Evolutionary conservation across 2,113 vertebrate species (phyloP).

Genomic region (Brienomyrus longianalis): DNA sequence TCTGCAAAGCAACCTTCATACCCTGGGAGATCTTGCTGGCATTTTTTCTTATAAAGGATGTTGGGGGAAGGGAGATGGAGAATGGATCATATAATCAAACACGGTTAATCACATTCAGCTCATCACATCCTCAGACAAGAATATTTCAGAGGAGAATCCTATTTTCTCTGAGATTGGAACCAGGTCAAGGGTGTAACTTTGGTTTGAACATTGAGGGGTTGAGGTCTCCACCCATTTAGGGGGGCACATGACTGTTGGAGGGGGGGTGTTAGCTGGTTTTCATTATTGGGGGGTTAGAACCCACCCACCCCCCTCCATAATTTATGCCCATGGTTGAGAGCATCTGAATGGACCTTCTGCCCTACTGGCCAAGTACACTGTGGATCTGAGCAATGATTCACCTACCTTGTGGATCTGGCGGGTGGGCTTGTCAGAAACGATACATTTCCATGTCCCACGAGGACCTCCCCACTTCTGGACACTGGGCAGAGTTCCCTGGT

Average conservation of each 20-base stretch:
- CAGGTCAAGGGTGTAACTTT: background rate
- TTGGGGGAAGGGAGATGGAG: background rate
- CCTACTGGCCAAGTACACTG: background rate
- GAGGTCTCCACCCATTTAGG: too few species aligned
- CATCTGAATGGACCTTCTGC: background rate
- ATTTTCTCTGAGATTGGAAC: background rate
- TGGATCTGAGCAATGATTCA: background rate
- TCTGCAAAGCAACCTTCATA: background rate
- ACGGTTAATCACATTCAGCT: background rate
- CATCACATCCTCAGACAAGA: background rate
- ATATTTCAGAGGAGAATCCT: background rate
- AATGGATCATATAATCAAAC: background rate
- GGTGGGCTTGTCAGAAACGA: conserved; percentile 70
- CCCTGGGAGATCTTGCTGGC: background rate
- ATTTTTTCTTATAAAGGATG: background rate
- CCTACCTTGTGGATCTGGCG: conserved; percentile 68
- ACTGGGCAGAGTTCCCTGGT: conserved; percentile 76
- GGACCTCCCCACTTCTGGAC: conserved; percentile 81
- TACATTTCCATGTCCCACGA: conserved; percentile 77
- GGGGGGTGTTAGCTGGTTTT: too few species aligned
- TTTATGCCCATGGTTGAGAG: background rate
- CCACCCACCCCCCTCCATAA: too few species aligned
- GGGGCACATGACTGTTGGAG: too few species aligned
- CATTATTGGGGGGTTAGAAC: too few species aligned
- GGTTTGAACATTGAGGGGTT: too few species aligned